Evolutionary conservation across 2,888 invertebrate genomes (phyloP).

Genomic region (Lamellibrachia columna): DNA sequence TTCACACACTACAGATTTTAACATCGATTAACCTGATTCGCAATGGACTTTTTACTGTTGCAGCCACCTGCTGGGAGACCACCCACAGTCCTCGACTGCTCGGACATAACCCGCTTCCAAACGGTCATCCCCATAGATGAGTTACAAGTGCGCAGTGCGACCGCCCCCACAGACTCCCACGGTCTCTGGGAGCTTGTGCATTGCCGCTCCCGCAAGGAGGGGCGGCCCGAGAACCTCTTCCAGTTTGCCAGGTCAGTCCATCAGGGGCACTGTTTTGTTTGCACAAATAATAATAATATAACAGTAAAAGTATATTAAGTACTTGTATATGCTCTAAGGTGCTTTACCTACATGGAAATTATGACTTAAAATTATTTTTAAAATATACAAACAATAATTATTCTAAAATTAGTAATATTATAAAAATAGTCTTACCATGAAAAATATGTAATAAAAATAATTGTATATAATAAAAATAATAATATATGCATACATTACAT

Average conservation of each 20-base stretch:
- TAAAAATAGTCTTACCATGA: too few species aligned
- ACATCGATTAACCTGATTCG: too few species aligned
- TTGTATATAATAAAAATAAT: too few species aligned
- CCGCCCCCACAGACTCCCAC: slow-evolving; percentile 84
- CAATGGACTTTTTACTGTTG: not conserved
- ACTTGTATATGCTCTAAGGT: too few species aligned
- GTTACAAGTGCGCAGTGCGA: slow-evolving; percentile 94
- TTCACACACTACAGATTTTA: too few species aligned
- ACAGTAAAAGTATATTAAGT: not conserved
- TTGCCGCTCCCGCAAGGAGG: slow-evolving; percentile 89
- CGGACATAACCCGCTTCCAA: slow-evolving; percentile 93
- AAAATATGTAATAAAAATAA: too few species aligned
- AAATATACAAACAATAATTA: too few species aligned
- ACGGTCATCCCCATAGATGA: slow-evolving; percentile 96
- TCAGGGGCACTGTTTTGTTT: not conserved
- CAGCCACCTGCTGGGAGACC: slow-evolving; percentile 30
- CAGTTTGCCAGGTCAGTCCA: slow-evolving; percentile 84
- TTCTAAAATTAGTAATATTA: too few species aligned
- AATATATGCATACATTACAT: too few species aligned
- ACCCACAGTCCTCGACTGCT: slow-evolving; percentile 28
- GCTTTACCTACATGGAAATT: too few species aligned
- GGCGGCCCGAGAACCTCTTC: slow-evolving; percentile 94
- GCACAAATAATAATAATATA: not conserved
- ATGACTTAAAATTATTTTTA: too few species aligned
- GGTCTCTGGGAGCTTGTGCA: slow-evolving; percentile 98